Base-by-base conservation (phyloP, 2,797 vertebrate genomes). In the Notamacropus eugenii region DNA sequence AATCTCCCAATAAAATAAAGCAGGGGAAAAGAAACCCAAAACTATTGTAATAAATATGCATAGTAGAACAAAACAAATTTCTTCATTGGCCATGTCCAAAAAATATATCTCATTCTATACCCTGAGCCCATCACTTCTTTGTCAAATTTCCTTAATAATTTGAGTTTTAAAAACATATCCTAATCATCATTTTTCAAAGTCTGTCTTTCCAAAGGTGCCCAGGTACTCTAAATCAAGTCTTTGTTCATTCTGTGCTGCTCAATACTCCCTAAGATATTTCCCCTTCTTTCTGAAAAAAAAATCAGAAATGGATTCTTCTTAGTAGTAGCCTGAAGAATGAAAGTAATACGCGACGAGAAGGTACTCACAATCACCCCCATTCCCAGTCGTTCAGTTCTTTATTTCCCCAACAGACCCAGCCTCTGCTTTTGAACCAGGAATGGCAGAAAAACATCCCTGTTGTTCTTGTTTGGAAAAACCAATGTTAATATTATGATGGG, bases 391-490 rank as follows among this genome's bases (percentile, higher is more conserved):
- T 97, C 97, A 97, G 90, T 97, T 98, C 96, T 97, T 98, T 97
- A 96, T 98, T 98, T 98, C 97, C 97, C 97, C 96, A 94, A 97
- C 97, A 96, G 98, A 98, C 97, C 52, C 95, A 97, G 98, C 98
- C 96, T 98, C 92, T 97, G 97, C 95, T 97, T 98, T 98, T 98
- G 98, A 98, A 97, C 93, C 97, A 97, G 97, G 97, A 97, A 97
- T 97, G 97, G 97, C 95, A 94, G 8, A n/a, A 55, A 67, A 92
- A 95, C 94, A 97, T 98, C 95, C 93, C 94, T 96, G 97, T 93
- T 95, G 96, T 94, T 95, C 96, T 55, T 96, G 56, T 91, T 91
- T 96, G 97, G 97, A 97, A 98, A 62, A 97, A 95, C 96, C 95
- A 95, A 96, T 62, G 94, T 94, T 96, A 52, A 98, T 97, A 97